Evolutionary conservation across 1,140 invertebrate species (phyloP), one percentile per base, ranked within the genome.

Genomic region (Euwallacea fornicatus): DNA sequence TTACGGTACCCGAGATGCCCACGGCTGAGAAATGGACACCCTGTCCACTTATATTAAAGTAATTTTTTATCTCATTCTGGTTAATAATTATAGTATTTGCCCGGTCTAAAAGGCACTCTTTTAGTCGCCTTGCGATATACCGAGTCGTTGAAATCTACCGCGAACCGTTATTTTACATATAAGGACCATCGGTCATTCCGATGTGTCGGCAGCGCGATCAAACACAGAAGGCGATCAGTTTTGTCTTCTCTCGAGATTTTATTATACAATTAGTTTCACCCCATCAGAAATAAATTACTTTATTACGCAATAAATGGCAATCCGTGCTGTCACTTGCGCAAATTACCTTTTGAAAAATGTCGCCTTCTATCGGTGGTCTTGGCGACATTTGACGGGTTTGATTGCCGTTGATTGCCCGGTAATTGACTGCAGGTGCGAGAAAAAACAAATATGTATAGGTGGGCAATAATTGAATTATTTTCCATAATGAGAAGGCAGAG

Each of bases 91-190:
- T 33, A 4, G 21, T 33, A 33, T 13, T 60, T 62, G 44, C 60
- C 60, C 44, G 42, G 43, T 15, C 60, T 62, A 62, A 10, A 46
- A 13, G 4, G 42, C 6, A 46, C 10, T 7, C 11, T 62, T 46
- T 16, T 42, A 11, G 13, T 42, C 41, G 16, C 33, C 58, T 33
- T 59, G 16, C 56, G 21, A 59, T 59, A 59, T 59, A 59, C 21
- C 33, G 56, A 13, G 33, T 42, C 21, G 41, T 11, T 33, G 41
- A 60, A n/a, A 60, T 64, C 62, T 66, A 7, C 9, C 42, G 7
- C 21, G n/a, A 21, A 44, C 67, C 67, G 67, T 69, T 69, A 69
- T 53, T 69, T 69, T 61, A 50, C 58, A 69, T 69, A 69, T 69
- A 69, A 69, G 67, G 67, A 8, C 33, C 67, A 62, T 69, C 58